A percentile compares a stretch with the other conserved stretches of the same genome.
phyloP scores from a whole-genome alignment of 2,888 invertebrate genomes.

The Liodrosophila aerea region DNA sequence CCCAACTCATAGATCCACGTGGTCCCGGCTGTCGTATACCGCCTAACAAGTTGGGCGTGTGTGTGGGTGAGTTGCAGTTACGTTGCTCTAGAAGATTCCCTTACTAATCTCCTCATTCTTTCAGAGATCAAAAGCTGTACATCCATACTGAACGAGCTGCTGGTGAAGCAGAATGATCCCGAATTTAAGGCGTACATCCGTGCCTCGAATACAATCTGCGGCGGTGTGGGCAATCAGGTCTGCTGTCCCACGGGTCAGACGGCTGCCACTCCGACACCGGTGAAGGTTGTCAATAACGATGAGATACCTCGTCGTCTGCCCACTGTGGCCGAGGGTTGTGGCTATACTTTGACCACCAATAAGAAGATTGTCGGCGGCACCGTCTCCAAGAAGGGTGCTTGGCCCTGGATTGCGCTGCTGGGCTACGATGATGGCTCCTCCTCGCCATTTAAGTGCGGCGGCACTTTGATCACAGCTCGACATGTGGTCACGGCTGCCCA shows the following conservation, averaged over 20 bases:
- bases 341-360: constrained; percentile 84
- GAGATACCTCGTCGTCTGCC: constrained; percentile 73
- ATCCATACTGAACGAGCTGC: constrained; percentile 59
- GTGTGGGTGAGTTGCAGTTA: constrained; percentile 59
- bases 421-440: constrained; percentile 85
- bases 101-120: neutral
- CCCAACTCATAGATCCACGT: constrained; percentile 36
- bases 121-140: constrained; percentile 70
- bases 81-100: too few relatives aligned
- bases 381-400: constrained; percentile 87
- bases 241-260: constrained; percentile 74
- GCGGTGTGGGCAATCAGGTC: constrained; percentile 53
- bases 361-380: constrained; percentile 89
- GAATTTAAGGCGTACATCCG: constrained; percentile 65
- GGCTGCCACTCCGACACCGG: constrained; percentile 15
- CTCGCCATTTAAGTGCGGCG: constrained; percentile 83
- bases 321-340: constrained; percentile 85
- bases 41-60: constrained; percentile 61
- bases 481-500: constrained; percentile 88
- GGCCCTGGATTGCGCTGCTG: constrained; percentile 91
- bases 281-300: constrained; percentile 25
- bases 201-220: constrained; percentile 75
- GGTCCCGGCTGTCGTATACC: constrained; percentile 63
- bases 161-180: constrained; percentile 59
- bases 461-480: constrained; percentile 82